Conservation (phyloP, 2,113 vertebrate genomes). For the Plectropomus leopardus region DNA sequence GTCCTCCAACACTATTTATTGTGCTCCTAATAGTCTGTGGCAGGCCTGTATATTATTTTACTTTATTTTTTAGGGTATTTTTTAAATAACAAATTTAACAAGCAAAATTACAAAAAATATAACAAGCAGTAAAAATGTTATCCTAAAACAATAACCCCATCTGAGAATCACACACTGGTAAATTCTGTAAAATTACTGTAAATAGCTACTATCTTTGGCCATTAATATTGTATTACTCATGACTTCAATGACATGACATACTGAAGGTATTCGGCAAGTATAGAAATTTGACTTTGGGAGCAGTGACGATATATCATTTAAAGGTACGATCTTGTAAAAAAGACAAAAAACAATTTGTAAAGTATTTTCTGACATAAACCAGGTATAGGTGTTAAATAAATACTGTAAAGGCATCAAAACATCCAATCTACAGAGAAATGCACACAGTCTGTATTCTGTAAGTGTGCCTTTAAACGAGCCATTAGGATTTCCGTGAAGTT, state of each 20-base stretch:
- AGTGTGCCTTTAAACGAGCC: too few species aligned
- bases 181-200: background rate
- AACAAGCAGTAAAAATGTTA: background rate
- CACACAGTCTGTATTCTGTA: too few species aligned
- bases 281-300: conserved; percentile 21
- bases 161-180: background rate
- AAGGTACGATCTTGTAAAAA: too few species aligned
- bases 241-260: background rate
- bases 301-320: background rate
- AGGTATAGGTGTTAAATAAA: too few species aligned
- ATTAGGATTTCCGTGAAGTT: too few species aligned
- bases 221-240: background rate
- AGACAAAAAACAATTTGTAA: too few species aligned
- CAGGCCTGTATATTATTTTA: conserved; percentile 6
- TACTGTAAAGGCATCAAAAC: too few species aligned
- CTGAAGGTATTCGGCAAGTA: background rate
- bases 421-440: too few species aligned
- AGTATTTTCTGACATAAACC: too few species aligned
- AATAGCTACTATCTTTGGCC: background rate
- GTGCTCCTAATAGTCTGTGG: conserved; percentile 10
- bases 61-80: conserved; percentile 13
- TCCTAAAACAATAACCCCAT: conserved; percentile 1
- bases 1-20: conserved; percentile 9
- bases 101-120: conserved; percentile 23
- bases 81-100: background rate